Evolutionary conservation across 2,888 invertebrate genomes (phyloP).

Genomic region (Lochmaea crataegi): DNA sequence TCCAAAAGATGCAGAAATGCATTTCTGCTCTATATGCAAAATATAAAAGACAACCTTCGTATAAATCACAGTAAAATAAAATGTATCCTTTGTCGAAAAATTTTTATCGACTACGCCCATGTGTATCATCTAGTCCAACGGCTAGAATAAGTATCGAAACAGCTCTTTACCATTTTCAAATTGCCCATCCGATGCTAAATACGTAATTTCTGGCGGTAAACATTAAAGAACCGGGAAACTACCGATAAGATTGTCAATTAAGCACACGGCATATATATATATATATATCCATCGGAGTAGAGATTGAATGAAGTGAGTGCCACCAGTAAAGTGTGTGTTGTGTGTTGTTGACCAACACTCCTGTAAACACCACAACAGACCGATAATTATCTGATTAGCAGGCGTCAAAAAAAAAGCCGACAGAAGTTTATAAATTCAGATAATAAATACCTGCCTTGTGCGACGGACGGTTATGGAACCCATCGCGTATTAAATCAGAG

Average conservation of each 20-base stretch:
- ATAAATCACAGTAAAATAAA: not conserved
- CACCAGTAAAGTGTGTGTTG: conserved; percentile 26
- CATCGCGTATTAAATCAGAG: conserved; percentile 3
- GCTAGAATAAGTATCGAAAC: conserved; percentile 6
- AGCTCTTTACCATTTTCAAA: conserved; percentile 15
- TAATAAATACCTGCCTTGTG: conserved; percentile 41
- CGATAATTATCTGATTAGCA: conserved; percentile 47
- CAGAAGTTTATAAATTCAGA: conserved; percentile 41
- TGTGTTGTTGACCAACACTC: conserved; percentile 40
- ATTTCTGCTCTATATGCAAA: too few species aligned
- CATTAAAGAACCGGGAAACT: conserved; percentile 39
- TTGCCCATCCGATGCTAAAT: conserved; percentile 37
- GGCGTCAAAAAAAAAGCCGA: conserved; percentile 43
- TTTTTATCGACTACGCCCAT: not conserved
- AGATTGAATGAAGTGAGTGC: conserved; percentile 22
- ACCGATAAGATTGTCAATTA: conserved; percentile 41
- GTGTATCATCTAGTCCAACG: not conserved
- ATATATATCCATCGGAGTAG: conserved; percentile 14
- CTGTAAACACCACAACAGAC: conserved; percentile 44
- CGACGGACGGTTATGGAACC: conserved; percentile 1
- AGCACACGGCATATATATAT: conserved; percentile 23
- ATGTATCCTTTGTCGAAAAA: not conserved
- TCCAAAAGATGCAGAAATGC: too few species aligned
- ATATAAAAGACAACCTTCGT: too few species aligned
- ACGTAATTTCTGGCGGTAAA: conserved; percentile 41